Evolutionary conservation across 2,113 vertebrate genomes (phyloP), one percentile per base, ranked within the genome.

Genomic region (Myiopsitta monachus): DNA sequence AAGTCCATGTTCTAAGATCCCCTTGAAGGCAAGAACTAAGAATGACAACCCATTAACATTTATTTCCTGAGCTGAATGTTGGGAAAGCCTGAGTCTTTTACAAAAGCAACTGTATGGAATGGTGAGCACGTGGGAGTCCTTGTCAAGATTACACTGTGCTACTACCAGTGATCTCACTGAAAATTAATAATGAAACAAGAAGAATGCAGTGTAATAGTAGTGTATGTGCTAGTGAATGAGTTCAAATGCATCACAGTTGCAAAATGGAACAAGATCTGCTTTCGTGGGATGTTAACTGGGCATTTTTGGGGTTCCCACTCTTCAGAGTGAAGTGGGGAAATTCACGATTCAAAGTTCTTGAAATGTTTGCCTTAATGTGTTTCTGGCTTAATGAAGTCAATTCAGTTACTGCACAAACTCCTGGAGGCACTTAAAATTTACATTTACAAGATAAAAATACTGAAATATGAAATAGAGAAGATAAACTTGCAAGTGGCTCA

Each of bases 61-160:
- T 87, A 68, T 76, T 91, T 95, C 83, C 57, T 52, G 49, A 90
- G 55, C 49, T 77, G 80, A 86, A 47, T 95, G 94, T 90, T 76
- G 68, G 86, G 38, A 68, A 57, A 85, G 52, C 78, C 36, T 87
- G 11, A 0, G 1, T 66, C 63, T 95, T 61, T 82, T 76, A 69
- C 28, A 54, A 72, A 72, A 74, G 74, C 7, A 62, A 70, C 38
- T 83, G 10, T 6, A 38, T 15, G 51, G 64, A 93, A 13, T 51
- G 83, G 59, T 0, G 2, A 95, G 83, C 43, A 47, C 14, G 72
- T 93, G 73, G 91, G 91, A 91, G 87, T 94, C 73, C 82, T 94
- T 24, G 2, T 61, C 80, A 94, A 74, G 77, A 94, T 72, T 81
- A n/a, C 31, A 55, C 73, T 31, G 68, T 64, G 76, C 86, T 92